phyloP scores from a whole-genome alignment of 1,140 invertebrate genomes.

The Geopemphigus sp. region DNA sequence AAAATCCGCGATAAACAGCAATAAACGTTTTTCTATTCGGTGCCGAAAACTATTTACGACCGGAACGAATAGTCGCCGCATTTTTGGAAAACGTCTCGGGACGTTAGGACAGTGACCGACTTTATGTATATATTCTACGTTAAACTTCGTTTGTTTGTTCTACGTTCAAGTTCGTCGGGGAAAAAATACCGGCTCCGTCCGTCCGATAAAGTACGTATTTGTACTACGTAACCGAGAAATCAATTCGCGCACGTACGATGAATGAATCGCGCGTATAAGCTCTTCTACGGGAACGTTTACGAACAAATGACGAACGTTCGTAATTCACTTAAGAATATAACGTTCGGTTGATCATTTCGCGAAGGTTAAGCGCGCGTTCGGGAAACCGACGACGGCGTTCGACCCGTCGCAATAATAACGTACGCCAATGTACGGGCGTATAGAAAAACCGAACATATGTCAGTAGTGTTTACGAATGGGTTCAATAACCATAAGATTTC shows the following conservation, averaged over 20 bases:
- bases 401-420: background rate
- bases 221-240: background rate
- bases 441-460: too few species aligned
- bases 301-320: slow-evolving; percentile 15
- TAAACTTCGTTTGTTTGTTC: background rate
- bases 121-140: too few species aligned
- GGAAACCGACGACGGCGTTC: background rate
- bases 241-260: slow-evolving; percentile 19
- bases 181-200: background rate
- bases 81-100: background rate
- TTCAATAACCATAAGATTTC: too few species aligned
- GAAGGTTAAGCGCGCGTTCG: background rate
- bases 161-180: slow-evolving; percentile 5
- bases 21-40: too few species aligned
- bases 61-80: too few species aligned
- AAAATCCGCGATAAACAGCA: too few species aligned
- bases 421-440: background rate
- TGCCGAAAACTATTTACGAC: too few species aligned
- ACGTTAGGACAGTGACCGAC: background rate
- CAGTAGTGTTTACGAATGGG: too few species aligned
- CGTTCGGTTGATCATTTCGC: background rate
- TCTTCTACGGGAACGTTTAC: background rate
- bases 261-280: slow-evolving; percentile 7
- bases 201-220: slow-evolving; percentile 6
- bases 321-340: slow-evolving; percentile 2